These are phyloP conservation scores for Oceanodroma leucorhoa DNA, from an alignment of 2,797 vertebrate genomes.

Conservation along the genomic window DNA sequence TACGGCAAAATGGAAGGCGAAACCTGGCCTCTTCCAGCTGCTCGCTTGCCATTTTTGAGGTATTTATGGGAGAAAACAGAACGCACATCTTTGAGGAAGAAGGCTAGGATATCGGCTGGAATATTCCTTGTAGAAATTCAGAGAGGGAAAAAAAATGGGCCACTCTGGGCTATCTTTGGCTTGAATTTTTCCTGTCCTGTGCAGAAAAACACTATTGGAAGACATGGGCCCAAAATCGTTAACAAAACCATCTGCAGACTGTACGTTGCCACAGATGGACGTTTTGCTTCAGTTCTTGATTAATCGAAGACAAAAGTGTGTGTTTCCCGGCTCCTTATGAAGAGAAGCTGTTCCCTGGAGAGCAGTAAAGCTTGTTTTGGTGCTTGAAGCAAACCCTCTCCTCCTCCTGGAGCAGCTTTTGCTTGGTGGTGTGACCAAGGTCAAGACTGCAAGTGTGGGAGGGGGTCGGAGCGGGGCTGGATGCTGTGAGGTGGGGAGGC, in stretches of 20 bases:
- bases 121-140: not conserved
- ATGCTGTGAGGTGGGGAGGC: rapidly evolving
- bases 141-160: not conserved
- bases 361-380: not conserved
- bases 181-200: not conserved
- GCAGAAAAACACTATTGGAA: not conserved
- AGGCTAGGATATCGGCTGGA: not conserved
- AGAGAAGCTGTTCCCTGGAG: not conserved
- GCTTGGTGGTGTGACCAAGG: not conserved
- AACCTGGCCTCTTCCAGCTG: not conserved
- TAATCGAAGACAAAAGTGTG: not conserved
- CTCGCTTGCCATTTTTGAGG: not conserved
- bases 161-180: not conserved
- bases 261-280: not conserved
- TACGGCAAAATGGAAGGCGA: not conserved
- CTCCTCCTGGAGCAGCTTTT: not conserved
- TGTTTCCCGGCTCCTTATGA: not conserved
- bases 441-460: not conserved
- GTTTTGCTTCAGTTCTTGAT: not conserved
- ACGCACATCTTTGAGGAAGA: not conserved
- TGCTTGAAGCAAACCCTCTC: not conserved
- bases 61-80: not conserved
- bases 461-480: not conserved
- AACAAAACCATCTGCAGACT: not conserved
- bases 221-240: not conserved